Evolutionary conservation across 2,888 invertebrate species (phyloP).

Genomic region (Plemyria rubiginata): DNA sequence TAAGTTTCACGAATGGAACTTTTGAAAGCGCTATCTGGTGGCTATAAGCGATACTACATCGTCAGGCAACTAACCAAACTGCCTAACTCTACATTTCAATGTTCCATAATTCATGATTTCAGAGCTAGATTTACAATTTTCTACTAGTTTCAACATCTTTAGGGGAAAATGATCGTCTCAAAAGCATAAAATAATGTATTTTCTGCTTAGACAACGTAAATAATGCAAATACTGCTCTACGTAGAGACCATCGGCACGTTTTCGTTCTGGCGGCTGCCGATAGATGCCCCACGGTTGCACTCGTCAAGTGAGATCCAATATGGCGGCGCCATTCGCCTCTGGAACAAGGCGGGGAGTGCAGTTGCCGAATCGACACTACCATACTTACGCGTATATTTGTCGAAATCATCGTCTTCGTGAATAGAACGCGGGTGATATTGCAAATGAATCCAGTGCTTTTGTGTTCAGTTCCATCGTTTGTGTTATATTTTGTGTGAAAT

Average conservation of each 20-base stretch:
- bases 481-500: conserved; percentile 76
- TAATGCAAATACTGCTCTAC: conserved; percentile 22
- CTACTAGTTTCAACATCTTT: neutral
- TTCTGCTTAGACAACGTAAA: neutral
- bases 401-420: conserved; percentile 78
- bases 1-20: conserved; percentile 3
- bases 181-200: neutral
- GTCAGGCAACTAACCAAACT: neutral
- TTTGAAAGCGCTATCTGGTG: conserved; percentile 57
- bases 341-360: conserved; percentile 84
- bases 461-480: conserved; percentile 75
- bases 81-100: conserved; percentile 12
- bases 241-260: conserved; percentile 37
- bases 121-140: neutral
- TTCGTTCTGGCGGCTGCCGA: conserved; percentile 60
- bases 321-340: conserved; percentile 83
- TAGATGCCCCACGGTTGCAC: conserved; percentile 69
- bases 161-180: neutral
- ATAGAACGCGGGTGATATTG: conserved; percentile 81
- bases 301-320: conserved; percentile 74
- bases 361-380: conserved; percentile 78
- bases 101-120: neutral
- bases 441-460: conserved; percentile 76
- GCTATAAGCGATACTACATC: conserved; percentile 36
- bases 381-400: conserved; percentile 82